A percentile compares a stretch with the other conserved stretches of the same genome.
phyloP scores from a whole-genome alignment of 2,113 vertebrate genomes.

The Strigops habroptila region DNA sequence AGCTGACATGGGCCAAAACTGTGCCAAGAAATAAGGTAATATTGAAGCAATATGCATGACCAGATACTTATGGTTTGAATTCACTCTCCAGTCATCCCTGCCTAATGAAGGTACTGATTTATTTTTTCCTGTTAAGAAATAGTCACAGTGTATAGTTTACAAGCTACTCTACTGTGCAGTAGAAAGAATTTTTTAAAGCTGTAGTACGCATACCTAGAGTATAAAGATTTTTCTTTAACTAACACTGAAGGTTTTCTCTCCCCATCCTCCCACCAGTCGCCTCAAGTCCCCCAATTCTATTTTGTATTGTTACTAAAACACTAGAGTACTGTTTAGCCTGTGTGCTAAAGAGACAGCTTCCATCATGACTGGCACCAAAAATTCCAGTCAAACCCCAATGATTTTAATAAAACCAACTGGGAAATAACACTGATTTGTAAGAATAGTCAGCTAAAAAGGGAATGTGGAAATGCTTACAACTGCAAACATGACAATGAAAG shows the following conservation, averaged over 20 bases:
- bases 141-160: not conserved
- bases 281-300: not conserved
- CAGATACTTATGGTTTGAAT: not conserved
- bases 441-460: not conserved
- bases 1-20: not conserved
- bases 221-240: not conserved
- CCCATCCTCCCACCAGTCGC: accelerated
- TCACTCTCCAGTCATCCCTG: not conserved
- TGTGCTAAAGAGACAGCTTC: not conserved
- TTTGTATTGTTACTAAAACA: not conserved
- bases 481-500: not conserved
- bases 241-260: not conserved
- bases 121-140: not conserved
- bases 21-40: not conserved
- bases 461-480: not conserved
- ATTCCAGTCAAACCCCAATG: not conserved
- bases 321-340: not conserved
- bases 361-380: not conserved
- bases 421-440: not conserved
- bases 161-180: not conserved
- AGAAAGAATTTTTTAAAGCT: not conserved
- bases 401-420: not conserved
- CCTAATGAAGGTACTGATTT: not conserved
- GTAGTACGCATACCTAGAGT: not conserved
- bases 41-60: not conserved